These are phyloP conservation scores for Acipenser transmontanus DNA, from an alignment of 2,797 vertebrate genomes.

Conservation along the genomic window DNA sequence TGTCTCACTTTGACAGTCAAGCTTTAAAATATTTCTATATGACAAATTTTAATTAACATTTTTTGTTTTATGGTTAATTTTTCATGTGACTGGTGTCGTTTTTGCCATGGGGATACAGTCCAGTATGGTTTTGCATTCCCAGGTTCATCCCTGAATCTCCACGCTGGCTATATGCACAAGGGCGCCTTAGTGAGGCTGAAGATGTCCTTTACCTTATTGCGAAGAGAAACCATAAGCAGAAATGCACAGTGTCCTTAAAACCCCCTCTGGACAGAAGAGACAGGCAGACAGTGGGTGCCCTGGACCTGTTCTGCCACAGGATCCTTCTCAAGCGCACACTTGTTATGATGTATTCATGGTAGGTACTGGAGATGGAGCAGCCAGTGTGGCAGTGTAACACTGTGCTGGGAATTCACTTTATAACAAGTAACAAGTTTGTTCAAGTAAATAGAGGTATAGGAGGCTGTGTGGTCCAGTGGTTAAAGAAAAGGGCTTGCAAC, in stretches of 20 bases:
- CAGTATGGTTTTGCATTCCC: slow-evolving; percentile 24
- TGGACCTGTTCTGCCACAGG: slow-evolving; percentile 56
- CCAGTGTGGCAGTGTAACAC: too few species aligned
- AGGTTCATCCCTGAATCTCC: slow-evolving; percentile 71
- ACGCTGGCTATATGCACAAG: slow-evolving; percentile 68
- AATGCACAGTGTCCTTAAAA: slow-evolving; percentile 48
- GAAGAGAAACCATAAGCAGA: slow-evolving; percentile 52
- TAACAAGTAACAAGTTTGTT: too few species aligned
- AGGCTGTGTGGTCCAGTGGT: too few species aligned
- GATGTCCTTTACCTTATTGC: slow-evolving; percentile 58
- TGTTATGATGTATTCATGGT: slow-evolving; percentile 71
- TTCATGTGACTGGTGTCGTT: too few species aligned
- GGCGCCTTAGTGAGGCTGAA: slow-evolving; percentile 58
- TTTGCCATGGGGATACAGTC: too few species aligned
- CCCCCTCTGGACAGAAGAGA: slow-evolving; percentile 32
- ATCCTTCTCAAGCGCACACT: slow-evolving; percentile 60
- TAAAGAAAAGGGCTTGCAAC: too few species aligned
- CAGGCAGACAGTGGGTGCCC: slow-evolving; percentile 40
- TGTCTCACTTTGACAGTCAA: too few species aligned
- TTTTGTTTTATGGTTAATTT: too few species aligned
- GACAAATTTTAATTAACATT: too few species aligned
- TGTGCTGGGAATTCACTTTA: too few species aligned
- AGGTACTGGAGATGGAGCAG: slow-evolving; percentile 14
- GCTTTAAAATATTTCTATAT: too few species aligned
- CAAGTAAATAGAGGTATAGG: too few species aligned